Conservation (phyloP, 2,888 invertebrate genomes). For the Drepanosiphum platanoidis region DNA sequence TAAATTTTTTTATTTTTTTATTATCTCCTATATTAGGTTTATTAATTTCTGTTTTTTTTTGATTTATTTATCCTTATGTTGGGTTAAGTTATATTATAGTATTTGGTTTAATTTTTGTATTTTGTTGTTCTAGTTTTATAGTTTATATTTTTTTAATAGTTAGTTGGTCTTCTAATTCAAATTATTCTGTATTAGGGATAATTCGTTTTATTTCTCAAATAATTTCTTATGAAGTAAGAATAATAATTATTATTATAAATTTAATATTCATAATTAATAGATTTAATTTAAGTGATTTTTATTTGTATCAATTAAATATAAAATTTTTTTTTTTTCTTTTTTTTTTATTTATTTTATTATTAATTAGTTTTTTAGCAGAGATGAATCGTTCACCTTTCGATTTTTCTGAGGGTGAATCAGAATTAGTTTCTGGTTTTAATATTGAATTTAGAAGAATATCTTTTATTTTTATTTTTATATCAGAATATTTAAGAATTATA, state of each 20-base stretch:
- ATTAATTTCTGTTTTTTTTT: conserved; percentile 25
- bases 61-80: conserved; percentile 41
- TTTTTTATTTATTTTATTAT: conserved; percentile 3
- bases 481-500: conserved; percentile 73
- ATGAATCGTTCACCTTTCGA: conserved; percentile 21
- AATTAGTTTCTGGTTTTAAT: conserved; percentile 42
- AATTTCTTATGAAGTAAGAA: conserved; percentile 43
- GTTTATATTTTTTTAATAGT: conserved; percentile 27
- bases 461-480: conserved; percentile 67
- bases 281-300: conserved; percentile 70
- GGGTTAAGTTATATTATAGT: neutral
- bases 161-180: conserved; percentile 38
- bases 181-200: conserved; percentile 38
- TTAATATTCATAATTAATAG: conserved; percentile 62
- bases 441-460: conserved; percentile 68
- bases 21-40: conserved; percentile 29
- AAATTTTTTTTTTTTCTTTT: conserved; percentile 28
- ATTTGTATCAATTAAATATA: conserved; percentile 14
- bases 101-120: conserved; percentile 23
- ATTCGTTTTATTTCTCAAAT: conserved; percentile 42
- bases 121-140: conserved; percentile 32
- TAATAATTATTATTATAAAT: conserved; percentile 43
- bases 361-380: conserved; percentile 35
- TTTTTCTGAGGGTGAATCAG: conserved; percentile 27
- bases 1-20: conserved; percentile 29